Conservation (phyloP, 2,113 vertebrate genomes). For the Alaudala cheleensis region DNA sequence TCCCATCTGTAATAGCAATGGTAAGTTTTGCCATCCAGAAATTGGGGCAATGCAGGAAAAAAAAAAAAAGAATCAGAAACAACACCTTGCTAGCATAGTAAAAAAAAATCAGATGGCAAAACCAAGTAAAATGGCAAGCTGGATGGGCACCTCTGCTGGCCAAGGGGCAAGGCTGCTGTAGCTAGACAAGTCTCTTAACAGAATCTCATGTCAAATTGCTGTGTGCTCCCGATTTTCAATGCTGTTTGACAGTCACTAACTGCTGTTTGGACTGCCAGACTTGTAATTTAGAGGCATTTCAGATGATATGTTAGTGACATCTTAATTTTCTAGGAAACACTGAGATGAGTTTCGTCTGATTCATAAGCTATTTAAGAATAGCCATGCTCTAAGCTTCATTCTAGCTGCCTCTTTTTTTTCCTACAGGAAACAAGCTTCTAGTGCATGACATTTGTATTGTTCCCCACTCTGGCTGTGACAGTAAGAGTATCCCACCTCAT, state of each 20-base stretch:
- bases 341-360: neutral
- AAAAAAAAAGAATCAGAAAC: neutral
- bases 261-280: conserved; percentile 17
- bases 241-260: conserved; percentile 21
- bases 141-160: neutral
- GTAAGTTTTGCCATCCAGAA: neutral
- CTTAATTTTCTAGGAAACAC: conserved; percentile 44
- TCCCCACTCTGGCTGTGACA: neutral
- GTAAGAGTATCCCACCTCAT: neutral
- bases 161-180: neutral
- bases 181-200: neutral
- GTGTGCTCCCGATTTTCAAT: neutral
- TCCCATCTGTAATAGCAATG: neutral
- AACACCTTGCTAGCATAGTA: neutral
- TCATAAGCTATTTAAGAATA: conserved; percentile 30
- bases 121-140: neutral
- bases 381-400: neutral
- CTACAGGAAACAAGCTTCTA: neutral
- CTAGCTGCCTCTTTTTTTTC: neutral
- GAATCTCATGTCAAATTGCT: neutral
- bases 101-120: neutral
- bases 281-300: conserved; percentile 36
- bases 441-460: neutral
- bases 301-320: conserved; percentile 40
- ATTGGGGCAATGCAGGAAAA: neutral